These are phyloP conservation scores for Labroides dimidiatus DNA, from an alignment of 2,797 vertebrate species.

Conservation along the genomic window DNA sequence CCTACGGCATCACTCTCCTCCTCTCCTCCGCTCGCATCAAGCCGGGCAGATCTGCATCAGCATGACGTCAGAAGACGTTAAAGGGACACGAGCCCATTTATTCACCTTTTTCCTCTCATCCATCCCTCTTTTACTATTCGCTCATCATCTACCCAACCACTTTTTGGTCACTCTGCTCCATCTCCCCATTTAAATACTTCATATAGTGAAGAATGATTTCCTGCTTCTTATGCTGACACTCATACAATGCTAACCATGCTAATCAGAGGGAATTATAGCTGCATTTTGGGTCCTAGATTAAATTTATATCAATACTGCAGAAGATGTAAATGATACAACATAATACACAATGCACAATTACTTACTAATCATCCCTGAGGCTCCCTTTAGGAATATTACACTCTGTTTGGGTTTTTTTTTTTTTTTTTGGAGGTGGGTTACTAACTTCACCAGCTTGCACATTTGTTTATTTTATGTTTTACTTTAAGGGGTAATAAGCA, in stretches of 20 bases:
- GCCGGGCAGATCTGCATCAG: constrained; percentile 81
- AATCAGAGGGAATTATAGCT: constrained; percentile 31
- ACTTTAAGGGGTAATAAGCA: constrained; percentile 60
- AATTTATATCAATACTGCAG: constrained; percentile 26
- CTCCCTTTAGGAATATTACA: constrained; percentile 15
- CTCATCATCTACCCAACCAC: no score
- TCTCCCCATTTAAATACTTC: no score
- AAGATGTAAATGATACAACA: constrained; percentile 36
- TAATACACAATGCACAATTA: constrained; percentile 1
- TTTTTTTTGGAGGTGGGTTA: neutral
- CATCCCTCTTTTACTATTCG: no score
- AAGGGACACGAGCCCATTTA: constrained; percentile 71
- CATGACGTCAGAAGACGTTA: constrained; percentile 85
- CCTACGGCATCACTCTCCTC: constrained; percentile 60
- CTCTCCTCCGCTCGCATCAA: constrained; percentile 59
- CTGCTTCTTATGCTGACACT: constrained; percentile 34
- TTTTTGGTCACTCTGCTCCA: no score
- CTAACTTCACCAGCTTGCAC: constrained; percentile 24
- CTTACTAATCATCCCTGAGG: constrained; percentile 13
- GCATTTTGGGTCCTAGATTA: constrained; percentile 25
- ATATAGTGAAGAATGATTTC: no score
- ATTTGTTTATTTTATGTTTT: constrained; percentile 59
- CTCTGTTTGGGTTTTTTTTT: no score
- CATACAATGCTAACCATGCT: constrained; percentile 25
- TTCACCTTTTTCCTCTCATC: neutral